phyloP scores from a whole-genome alignment of 2,888 invertebrate species.

The Amaurobius ferox region DNA sequence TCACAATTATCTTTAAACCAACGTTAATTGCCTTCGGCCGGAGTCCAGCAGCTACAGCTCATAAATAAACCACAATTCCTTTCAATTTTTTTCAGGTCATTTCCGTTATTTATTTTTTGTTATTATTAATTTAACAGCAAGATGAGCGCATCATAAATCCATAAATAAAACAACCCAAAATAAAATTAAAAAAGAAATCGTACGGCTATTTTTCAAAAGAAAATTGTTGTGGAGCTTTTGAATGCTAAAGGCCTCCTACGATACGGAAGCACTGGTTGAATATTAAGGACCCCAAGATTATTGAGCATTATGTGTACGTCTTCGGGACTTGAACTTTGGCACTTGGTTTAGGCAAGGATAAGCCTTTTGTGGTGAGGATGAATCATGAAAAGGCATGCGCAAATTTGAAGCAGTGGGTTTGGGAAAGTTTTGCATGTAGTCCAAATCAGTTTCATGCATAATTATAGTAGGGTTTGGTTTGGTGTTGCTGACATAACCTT shows the following conservation, averaged over 20 bases:
- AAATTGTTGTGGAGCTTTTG: background rate
- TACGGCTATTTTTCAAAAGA: conserved; percentile 21
- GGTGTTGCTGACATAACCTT: too few relatives aligned
- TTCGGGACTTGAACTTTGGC: conserved; percentile 43
- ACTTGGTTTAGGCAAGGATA: conserved; percentile 24
- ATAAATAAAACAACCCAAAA: conserved; percentile 10
- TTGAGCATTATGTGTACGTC: background rate
- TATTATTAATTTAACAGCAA: background rate
- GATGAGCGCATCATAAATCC: conserved; percentile 48
- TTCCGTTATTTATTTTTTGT: background rate
- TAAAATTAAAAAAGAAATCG: too few relatives aligned
- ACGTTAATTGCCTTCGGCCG: conserved; percentile 56
- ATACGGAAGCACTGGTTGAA: conserved; percentile 61
- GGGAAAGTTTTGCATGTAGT: background rate
- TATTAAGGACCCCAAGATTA: conserved; percentile 36
- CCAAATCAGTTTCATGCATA: background rate
- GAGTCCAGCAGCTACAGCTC: conserved; percentile 39
- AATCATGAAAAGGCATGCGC: conserved; percentile 44
- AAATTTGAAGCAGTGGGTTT: background rate
- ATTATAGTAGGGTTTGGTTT: too few relatives aligned
- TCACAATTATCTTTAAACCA: conserved; percentile 59
- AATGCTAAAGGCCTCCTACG: conserved; percentile 48
- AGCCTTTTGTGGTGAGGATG: conserved; percentile 32
- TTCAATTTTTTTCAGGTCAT: conserved; percentile 1
- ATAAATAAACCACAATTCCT: conserved; percentile 33